phyloP scores from a whole-genome alignment of 2,888 invertebrate genomes.

The Cryptophagus acutangulus region DNA sequence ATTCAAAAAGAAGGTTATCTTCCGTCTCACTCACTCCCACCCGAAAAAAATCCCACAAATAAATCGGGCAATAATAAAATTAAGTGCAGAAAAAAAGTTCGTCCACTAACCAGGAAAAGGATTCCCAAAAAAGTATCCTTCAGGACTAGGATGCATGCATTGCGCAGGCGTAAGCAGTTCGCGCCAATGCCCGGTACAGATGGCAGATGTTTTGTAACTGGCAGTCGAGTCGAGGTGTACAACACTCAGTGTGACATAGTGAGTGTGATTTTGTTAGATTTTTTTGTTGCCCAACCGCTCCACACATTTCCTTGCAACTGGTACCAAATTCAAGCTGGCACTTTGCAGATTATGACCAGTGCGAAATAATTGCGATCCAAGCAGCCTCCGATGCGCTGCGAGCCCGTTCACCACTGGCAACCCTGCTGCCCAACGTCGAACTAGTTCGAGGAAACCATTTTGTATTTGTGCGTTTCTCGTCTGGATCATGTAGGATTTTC shows the following conservation, averaged over 20 bases:
- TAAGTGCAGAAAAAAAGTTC: no score
- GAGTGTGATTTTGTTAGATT: constrained; percentile 25
- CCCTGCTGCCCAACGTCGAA: constrained; percentile 1
- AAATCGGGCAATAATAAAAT: no score
- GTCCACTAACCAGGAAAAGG: no score
- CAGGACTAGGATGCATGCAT: not conserved
- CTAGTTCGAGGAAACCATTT: constrained; percentile 47
- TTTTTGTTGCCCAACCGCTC: constrained; percentile 30
- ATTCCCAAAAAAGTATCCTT: no score
- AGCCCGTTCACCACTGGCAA: not conserved
- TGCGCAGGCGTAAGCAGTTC: constrained; percentile 40
- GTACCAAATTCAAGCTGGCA: not conserved
- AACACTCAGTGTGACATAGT: not conserved
- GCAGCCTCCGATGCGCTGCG: not conserved
- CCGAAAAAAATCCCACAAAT: no score
- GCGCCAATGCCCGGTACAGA: constrained; percentile 51
- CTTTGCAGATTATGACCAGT: not conserved
- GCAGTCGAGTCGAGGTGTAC: no score
- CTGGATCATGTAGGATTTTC: constrained; percentile 37
- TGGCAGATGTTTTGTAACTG: constrained; percentile 51
- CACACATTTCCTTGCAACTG: constrained; percentile 19
- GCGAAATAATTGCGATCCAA: not conserved
- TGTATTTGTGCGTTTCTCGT: constrained; percentile 43
- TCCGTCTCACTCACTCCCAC: no score
- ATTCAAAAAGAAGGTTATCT: no score